Evolutionary conservation across 2,888 invertebrate genomes (phyloP), one percentile per base, ranked within the genome.

Genomic region (Stomorhina lunata): DNA sequence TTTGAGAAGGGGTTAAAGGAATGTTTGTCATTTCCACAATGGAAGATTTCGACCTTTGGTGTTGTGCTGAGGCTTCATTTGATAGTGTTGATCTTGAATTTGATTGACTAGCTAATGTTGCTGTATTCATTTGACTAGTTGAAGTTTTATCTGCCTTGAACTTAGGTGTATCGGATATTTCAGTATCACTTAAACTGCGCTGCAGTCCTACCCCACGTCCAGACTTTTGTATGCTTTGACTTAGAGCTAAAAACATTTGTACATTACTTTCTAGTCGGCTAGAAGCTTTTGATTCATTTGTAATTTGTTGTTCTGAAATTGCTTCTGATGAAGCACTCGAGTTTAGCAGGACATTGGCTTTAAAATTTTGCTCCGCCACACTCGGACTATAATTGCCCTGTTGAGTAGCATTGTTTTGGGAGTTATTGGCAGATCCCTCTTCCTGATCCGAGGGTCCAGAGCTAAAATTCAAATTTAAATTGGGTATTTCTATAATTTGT

Each of bases 391-490:
- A 86, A 37, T 85, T 86, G 1, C 85, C 85, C 4, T 75, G 84
- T n/a, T 77, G 69, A 2, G 48, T 57, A 2, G 48, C 69, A 17
- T 84, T 81, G 2, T 40, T 37, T 22, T 81, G 73, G 6, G 72
- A 75, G 20, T 84, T 80, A 40, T 72, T 76, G 5, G 65, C 63
- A 2, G 69, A 69, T 25, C 80, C 84, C 29, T 83, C 84, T 34
- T 87, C 87, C 4, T 63, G 68, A 55, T 87, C 86, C 0, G 88
- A 87, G 45, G 84, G 85, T 2, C 78, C 86, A 7, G 88, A 87
- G 68, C 87, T 88, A 34, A 86, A 86, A 80, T 87, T 87, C 27
- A 87, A 84, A 84, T 89, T 87, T 37, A 88, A 80, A n/a, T 73
- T 77, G n/a, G 89, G 87, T 6, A 87, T 81, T n/a, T 83, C 84